Conservation (phyloP, 2,888 invertebrate species). For the Andrena flavipes region DNA sequence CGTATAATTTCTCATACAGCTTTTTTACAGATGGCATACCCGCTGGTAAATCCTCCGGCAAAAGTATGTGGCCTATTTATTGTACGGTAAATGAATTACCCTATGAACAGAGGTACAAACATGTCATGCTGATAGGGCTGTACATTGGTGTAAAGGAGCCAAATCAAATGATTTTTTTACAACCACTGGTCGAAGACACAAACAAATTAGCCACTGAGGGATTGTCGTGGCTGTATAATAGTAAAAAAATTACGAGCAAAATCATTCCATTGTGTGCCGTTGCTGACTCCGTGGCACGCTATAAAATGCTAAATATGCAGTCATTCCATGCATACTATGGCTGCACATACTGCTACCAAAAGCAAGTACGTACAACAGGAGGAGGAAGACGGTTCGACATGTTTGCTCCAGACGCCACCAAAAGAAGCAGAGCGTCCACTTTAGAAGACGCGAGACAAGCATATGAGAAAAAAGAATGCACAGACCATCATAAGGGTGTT, state of each 20-base stretch:
- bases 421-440: conserved; percentile 17
- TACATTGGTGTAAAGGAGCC: conserved; percentile 26
- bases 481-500: conserved; percentile 17
- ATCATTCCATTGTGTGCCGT: conserved; percentile 31
- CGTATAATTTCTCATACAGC: conserved; percentile 28
- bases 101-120: conserved; percentile 17
- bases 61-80: conserved; percentile 38
- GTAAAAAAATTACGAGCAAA: conserved; percentile 25
- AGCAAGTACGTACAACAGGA: conserved; percentile 12
- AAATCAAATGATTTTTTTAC: conserved; percentile 30
- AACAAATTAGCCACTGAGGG: conserved; percentile 23
- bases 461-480: conserved; percentile 18
- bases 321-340: conserved; percentile 34
- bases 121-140: conserved; percentile 31
- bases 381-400: conserved; percentile 27
- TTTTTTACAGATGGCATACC: conserved; percentile 18
- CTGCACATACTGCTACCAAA: conserved; percentile 27
- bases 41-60: conserved; percentile 27
- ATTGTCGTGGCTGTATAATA: conserved; percentile 17
- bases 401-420: conserved; percentile 3
- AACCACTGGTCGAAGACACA: conserved; percentile 26
- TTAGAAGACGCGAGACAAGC: background rate
- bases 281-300: conserved; percentile 35
- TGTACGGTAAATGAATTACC: conserved; percentile 31
- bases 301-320: conserved; percentile 33